Evolutionary conservation across 2,888 invertebrate genomes (phyloP).

Genomic region (Mythimna pallens): DNA sequence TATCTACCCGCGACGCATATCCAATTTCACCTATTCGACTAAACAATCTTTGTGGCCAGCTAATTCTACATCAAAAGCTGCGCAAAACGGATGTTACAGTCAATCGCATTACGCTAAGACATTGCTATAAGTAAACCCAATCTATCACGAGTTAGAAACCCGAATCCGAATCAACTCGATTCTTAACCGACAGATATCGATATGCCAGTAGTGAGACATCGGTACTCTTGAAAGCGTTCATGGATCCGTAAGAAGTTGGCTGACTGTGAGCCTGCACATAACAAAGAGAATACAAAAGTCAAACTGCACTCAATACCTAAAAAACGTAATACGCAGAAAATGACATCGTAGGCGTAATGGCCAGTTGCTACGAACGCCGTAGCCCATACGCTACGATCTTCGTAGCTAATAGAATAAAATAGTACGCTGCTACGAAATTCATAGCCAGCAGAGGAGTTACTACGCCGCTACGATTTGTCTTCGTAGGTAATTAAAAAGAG

Average conservation of each 20-base stretch:
- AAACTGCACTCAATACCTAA: constrained; percentile 12
- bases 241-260: constrained; percentile 77
- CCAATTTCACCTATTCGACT: constrained; percentile 21
- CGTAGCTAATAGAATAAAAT: background rate
- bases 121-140: constrained; percentile 50
- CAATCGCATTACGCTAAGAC: constrained; percentile 45
- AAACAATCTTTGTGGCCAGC: constrained; percentile 1
- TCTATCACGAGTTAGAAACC: constrained; percentile 56
- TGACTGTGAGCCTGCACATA: constrained; percentile 69
- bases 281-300: constrained; percentile 39
- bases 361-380: constrained; percentile 20
- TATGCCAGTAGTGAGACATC: constrained; percentile 65
- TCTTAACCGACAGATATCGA: constrained; percentile 64
- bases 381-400: constrained; percentile 18
- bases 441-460: background rate
- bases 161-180: constrained; percentile 58
- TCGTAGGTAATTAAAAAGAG: background rate
- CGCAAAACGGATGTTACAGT: constrained; percentile 51
- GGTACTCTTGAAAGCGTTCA: constrained; percentile 75
- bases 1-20: constrained; percentile 17
- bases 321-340: constrained; percentile 7
- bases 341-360: constrained; percentile 25
- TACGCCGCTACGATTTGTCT: background rate
- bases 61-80: constrained; percentile 34
- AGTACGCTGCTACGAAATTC: background rate